These are phyloP conservation scores for Theonella swinhoei DNA, from an alignment of 37 sponge, comb jelly and placozoan species.

Conservation along the genomic window DNA sequence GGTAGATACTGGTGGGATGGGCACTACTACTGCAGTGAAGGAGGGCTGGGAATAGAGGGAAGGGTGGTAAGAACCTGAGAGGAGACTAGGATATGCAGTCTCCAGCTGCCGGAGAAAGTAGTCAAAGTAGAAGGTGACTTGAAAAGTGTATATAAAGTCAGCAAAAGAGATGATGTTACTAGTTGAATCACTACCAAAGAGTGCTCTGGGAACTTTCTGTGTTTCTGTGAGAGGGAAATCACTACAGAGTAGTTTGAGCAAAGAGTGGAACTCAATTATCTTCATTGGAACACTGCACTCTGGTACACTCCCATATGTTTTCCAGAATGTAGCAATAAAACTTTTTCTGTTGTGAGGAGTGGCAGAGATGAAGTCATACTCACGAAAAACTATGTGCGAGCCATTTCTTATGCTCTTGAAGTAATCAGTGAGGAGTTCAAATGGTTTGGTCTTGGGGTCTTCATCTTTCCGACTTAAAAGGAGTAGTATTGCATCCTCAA, in stretches of 20 bases:
- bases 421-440: constrained; percentile 70
- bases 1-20: constrained; percentile 5
- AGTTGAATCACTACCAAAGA: constrained; percentile 12
- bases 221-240: constrained; percentile 59
- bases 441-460: constrained; percentile 73
- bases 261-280: constrained; percentile 60
- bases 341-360: constrained; percentile 84
- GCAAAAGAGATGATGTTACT: constrained; percentile 32
- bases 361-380: constrained; percentile 63
- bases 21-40: constrained; percentile 19
- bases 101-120: constrained; percentile 61
- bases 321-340: constrained; percentile 66
- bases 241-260: constrained; percentile 65
- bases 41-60: not conserved
- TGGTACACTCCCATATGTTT: constrained; percentile 53
- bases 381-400: constrained; percentile 73
- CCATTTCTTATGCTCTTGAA: constrained; percentile 68
- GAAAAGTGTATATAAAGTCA: constrained; percentile 81
- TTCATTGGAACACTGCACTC: constrained; percentile 47
- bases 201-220: constrained; percentile 8
- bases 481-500: constrained; percentile 58
- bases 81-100: not conserved
- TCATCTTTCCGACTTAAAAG: constrained; percentile 56
- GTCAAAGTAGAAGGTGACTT: constrained; percentile 77
- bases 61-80: not conserved